These are phyloP conservation scores for Nannobrachium achirus DNA, from an alignment of 2,113 vertebrate species.

Conservation along the genomic window DNA sequence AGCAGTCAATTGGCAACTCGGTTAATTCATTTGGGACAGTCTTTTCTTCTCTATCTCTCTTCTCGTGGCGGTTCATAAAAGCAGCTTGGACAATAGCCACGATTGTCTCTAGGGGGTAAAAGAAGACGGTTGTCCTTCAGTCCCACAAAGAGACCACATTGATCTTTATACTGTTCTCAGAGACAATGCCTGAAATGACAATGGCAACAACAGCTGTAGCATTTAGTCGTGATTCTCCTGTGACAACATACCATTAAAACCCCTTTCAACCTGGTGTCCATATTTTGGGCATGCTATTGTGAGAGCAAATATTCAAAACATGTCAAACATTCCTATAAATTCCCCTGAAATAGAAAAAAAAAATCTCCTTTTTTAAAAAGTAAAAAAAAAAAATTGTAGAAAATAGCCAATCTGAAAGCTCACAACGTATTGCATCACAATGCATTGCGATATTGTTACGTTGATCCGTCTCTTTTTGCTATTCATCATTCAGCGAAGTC, in stretches of 20 bases:
- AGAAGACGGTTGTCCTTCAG: neutral
- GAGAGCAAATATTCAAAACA: no score
- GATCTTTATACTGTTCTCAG: constrained; percentile 13
- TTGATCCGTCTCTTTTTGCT: no score
- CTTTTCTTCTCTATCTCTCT: neutral
- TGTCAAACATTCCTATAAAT: no score
- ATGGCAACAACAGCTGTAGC: constrained; percentile 49
- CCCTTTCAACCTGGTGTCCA: no score
- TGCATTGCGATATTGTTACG: no score
- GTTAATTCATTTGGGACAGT: constrained; percentile 22
- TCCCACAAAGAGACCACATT: constrained; percentile 3
- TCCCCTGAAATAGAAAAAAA: neutral
- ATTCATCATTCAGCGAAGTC: no score
- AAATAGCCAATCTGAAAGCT: neutral
- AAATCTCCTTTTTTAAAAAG: neutral
- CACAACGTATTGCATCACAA: no score
- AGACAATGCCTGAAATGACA: constrained; percentile 25
- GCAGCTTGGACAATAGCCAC: neutral
- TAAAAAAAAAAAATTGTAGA: neutral
- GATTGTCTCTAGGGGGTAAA: neutral
- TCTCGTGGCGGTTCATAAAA: constrained; percentile 15
- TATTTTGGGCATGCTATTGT: no score
- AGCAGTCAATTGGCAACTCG: constrained; percentile 3
- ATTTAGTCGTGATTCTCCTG: constrained; percentile 37
- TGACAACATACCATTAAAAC: constrained; percentile 12